Evolutionary conservation across 2,888 invertebrate species (phyloP).

Genomic region (Bellardia bayeri): DNA sequence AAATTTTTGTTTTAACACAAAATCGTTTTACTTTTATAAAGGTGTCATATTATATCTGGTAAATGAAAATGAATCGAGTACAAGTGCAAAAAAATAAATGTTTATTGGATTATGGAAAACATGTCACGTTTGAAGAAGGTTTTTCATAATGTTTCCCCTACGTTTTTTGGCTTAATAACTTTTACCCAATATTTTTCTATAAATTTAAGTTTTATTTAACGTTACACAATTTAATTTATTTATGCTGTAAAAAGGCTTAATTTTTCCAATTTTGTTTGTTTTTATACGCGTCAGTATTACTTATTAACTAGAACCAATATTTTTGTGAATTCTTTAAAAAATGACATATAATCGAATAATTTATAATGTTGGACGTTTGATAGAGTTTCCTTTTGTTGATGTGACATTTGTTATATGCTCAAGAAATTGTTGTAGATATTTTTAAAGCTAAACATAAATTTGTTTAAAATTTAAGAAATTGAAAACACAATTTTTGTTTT

Average conservation of each 20-base stretch:
- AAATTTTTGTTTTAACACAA: constrained; percentile 46
- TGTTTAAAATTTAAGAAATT: too few species aligned
- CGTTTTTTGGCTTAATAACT: not conserved
- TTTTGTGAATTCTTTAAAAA: not conserved
- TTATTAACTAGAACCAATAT: constrained; percentile 44
- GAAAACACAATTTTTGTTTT: too few species aligned
- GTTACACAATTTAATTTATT: constrained; percentile 26
- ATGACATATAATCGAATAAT: not conserved
- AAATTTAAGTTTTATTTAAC: constrained; percentile 32
- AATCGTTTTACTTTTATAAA: constrained; percentile 54
- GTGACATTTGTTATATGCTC: not conserved
- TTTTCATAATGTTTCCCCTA: constrained; percentile 41
- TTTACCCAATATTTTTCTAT: not conserved
- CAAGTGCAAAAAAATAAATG: constrained; percentile 4
- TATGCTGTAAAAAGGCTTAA: not conserved
- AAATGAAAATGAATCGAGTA: constrained; percentile 35
- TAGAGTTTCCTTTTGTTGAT: not conserved
- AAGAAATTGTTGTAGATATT: not conserved
- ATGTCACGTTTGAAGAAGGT: constrained; percentile 74
- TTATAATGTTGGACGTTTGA: not conserved
- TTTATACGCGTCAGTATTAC: constrained; percentile 8
- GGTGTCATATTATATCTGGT: constrained; percentile 60
- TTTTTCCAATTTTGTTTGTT: not conserved
- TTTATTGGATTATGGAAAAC: constrained; percentile 65
- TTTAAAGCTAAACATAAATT: too few species aligned